Evolutionary conservation across 2,888 invertebrate genomes (phyloP).

Genomic region (Lepeophtheirus nordmannii): DNA sequence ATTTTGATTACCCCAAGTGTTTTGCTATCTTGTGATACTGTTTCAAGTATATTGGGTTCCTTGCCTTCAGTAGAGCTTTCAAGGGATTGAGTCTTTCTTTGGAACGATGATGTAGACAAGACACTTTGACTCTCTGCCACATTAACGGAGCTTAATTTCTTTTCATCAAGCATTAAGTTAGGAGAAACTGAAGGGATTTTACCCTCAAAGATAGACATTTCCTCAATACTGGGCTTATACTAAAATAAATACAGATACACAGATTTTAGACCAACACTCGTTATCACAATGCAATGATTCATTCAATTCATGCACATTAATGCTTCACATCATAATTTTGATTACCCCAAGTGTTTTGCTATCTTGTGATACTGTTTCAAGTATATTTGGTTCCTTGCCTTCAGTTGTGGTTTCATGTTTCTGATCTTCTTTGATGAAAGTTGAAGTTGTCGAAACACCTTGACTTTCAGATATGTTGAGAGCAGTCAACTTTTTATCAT

Average conservation of each 20-base stretch:
- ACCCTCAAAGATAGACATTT: neutral
- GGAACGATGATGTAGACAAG: neutral
- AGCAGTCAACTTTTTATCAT: no score
- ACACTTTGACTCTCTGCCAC: neutral
- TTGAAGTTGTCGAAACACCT: no score
- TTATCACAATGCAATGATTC: no score
- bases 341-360: no score
- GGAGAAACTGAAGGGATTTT: neutral
- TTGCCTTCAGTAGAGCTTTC: neutral
- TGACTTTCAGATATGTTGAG: no score
- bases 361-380: no score
- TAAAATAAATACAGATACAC: neutral
- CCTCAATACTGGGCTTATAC: neutral
- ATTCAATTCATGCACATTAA: no score
- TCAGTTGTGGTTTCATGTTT: no score
- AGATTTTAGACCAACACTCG: no score
- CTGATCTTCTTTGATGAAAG: no score
- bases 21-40: slow-evolving; percentile 4
- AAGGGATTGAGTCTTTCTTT: neutral
- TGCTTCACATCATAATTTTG: no score
- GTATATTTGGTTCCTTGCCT: no score
- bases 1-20: neutral
- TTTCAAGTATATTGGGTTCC: neutral
- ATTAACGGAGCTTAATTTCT: neutral
- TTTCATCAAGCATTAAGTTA: neutral